Conservation (phyloP, 2,113 vertebrate species). For the Poeciliopsis retropinna region DNA sequence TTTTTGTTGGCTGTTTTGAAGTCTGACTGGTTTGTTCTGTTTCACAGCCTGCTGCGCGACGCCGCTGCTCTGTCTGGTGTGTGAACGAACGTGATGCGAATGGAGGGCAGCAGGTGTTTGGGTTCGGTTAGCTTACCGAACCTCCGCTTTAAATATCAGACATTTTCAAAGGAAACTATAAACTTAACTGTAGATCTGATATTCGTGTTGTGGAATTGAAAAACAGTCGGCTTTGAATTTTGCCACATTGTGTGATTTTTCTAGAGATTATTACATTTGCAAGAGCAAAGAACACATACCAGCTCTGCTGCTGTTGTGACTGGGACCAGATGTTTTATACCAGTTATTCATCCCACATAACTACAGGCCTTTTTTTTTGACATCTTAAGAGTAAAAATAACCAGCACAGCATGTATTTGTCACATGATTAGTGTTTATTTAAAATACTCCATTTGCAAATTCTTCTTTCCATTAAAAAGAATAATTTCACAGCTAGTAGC, state of each 20-base stretch:
- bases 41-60: neutral
- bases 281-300: neutral
- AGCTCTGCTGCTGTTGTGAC: neutral
- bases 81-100: neutral
- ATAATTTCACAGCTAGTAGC: slow-evolving; percentile 92
- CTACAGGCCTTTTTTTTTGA: too few relatives aligned
- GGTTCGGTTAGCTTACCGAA: neutral
- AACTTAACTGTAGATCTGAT: neutral
- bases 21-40: neutral
- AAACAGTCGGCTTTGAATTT: neutral
- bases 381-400: neutral
- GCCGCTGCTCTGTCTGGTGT: neutral
- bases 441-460: slow-evolving; percentile 84
- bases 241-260: too few relatives aligned
- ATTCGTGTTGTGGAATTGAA: neutral
- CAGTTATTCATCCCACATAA: neutral
- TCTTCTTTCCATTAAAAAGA: slow-evolving; percentile 86
- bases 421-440: slow-evolving; percentile 85
- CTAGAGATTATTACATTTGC: too few relatives aligned
- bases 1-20: neutral
- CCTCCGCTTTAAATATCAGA: neutral
- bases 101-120: neutral
- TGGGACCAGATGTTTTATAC: neutral
- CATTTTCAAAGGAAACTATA: neutral
- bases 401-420: slow-evolving; percentile 23